Evolutionary conservation across 2,113 vertebrate species (phyloP).

Genomic region (Microcebus jonahi): DNA sequence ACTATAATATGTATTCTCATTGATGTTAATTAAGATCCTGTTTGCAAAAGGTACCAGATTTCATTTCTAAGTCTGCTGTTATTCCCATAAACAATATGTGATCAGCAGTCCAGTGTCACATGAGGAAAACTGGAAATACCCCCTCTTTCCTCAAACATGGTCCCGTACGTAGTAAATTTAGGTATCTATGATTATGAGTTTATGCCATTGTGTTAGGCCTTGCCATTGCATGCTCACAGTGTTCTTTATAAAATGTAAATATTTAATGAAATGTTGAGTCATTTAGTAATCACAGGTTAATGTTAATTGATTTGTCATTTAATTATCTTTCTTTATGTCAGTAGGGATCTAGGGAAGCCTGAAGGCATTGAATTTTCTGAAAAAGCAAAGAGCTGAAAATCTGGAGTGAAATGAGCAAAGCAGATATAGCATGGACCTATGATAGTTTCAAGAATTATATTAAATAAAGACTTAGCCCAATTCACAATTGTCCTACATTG

Average conservation of each 20-base stretch:
- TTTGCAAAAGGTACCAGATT: neutral
- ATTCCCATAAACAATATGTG: neutral
- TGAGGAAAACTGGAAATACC: neutral
- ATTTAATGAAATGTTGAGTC: conserved; percentile 34
- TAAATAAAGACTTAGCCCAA: neutral
- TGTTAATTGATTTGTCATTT: conserved; percentile 30
- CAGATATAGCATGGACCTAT: neutral
- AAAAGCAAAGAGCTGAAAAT: neutral
- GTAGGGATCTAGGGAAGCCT: neutral
- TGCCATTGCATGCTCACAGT: neutral
- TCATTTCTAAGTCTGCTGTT: neutral
- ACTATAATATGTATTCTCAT: neutral
- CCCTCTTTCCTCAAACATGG: neutral
- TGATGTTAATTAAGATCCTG: neutral
- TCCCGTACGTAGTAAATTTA: neutral
- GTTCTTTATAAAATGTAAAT: conserved; percentile 41
- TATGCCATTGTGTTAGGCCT: neutral
- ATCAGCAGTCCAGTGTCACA: neutral
- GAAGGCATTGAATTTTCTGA: neutral
- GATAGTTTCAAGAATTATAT: neutral
- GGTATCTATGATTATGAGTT: neutral
- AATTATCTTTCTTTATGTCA: conserved; percentile 48
- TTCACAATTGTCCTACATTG: neutral
- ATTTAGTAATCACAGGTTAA: conserved; percentile 26
- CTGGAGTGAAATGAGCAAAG: neutral